Evolutionary conservation across 2,113 vertebrate genomes (phyloP).

Genomic region (Cygnus atratus): DNA sequence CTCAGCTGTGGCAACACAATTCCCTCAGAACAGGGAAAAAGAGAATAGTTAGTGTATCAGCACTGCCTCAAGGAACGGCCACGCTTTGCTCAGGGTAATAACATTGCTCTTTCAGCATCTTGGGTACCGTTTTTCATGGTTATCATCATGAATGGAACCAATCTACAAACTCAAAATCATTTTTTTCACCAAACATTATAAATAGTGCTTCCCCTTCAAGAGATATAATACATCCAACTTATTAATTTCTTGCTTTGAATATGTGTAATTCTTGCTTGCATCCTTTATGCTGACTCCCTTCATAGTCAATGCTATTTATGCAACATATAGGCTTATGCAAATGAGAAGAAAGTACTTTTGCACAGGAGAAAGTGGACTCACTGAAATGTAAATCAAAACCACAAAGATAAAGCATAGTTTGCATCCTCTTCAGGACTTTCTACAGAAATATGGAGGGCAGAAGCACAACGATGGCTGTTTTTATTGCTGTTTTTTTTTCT

Average conservation of each 20-base stretch:
- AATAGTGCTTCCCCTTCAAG: neutral
- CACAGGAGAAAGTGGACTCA: neutral
- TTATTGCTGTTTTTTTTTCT: neutral
- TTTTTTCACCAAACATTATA: neutral
- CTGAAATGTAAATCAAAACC: slow-evolving; percentile 20
- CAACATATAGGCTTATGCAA: neutral
- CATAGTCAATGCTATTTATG: neutral
- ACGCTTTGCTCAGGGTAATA: neutral
- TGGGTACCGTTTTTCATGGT: neutral
- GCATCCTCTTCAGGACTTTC: neutral
- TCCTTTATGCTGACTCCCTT: neutral
- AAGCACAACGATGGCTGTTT: neutral
- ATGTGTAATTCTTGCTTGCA: neutral
- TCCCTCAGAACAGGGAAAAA: neutral
- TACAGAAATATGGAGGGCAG: neutral
- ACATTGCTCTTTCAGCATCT: neutral
- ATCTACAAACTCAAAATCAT: neutral
- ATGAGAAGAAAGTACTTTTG: neutral
- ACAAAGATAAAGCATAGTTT: neutral
- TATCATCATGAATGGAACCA: neutral
- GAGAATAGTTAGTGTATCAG: neutral
- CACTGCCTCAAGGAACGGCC: neutral
- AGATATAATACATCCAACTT: neutral
- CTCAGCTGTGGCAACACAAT: neutral
- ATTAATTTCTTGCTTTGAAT: neutral